Conservation (phyloP, 2,888 invertebrate species). For the Pemphredon lugubris region DNA sequence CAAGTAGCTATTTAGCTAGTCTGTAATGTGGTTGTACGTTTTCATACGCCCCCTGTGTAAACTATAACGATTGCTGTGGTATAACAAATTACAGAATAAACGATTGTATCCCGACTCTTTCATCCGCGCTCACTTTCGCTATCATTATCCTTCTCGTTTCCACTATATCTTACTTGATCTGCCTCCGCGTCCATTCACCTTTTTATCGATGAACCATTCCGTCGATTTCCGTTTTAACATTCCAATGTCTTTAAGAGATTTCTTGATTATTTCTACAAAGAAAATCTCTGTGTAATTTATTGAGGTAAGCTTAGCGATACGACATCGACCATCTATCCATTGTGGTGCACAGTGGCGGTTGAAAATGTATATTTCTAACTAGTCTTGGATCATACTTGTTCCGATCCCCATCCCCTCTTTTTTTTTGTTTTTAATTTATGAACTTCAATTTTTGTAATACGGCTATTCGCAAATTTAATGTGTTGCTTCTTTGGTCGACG, state of each 20-base stretch:
- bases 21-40: slow-evolving; percentile 75
- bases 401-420: too few relatives aligned
- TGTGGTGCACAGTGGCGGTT: slow-evolving; percentile 16
- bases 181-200: slow-evolving; percentile 51
- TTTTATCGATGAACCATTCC: slow-evolving; percentile 54
- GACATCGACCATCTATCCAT: slow-evolving; percentile 41
- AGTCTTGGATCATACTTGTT: slow-evolving; percentile 3
- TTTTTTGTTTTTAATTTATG: too few relatives aligned
- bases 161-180: slow-evolving; percentile 46
- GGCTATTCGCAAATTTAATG: too few relatives aligned
- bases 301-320: slow-evolving; percentile 48
- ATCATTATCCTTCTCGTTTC: slow-evolving; percentile 51
- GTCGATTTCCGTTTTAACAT: slow-evolving; percentile 55
- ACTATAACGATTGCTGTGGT: slow-evolving; percentile 76
- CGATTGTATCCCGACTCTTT: slow-evolving; percentile 71
- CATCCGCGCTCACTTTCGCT: slow-evolving; percentile 52
- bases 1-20: slow-evolving; percentile 72
- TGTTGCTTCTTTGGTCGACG: too few relatives aligned
- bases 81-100: slow-evolving; percentile 76
- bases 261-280: slow-evolving; percentile 31
- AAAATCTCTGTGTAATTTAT: slow-evolving; percentile 19
- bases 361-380: slow-evolving; percentile 37
- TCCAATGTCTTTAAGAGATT: slow-evolving; percentile 36
- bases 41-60: slow-evolving; percentile 75
- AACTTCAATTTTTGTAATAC: too few relatives aligned